phyloP scores from a whole-genome alignment of 2,797 vertebrate genomes.

The Tachyglossus aculeatus region DNA sequence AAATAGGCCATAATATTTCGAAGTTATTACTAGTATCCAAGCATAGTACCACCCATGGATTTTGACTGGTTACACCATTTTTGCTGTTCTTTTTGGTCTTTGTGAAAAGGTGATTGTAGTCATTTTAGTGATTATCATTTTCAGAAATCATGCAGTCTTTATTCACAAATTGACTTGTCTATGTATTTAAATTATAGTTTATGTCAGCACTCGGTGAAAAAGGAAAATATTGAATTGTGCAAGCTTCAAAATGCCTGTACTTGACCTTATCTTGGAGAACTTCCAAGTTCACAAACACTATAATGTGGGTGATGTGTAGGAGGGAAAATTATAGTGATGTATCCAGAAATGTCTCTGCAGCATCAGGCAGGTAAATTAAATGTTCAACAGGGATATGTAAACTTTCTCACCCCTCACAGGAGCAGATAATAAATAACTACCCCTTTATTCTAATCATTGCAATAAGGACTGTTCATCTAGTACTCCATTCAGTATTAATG shows the following conservation, averaged over 20 bases:
- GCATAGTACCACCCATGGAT: not conserved
- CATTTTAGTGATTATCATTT: constrained; percentile 13
- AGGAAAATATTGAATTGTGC: not conserved
- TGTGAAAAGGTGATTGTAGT: not conserved
- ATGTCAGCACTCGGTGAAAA: not conserved
- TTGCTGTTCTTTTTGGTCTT: not conserved
- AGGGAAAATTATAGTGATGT: not conserved
- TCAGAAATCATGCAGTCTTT: constrained; percentile 8
- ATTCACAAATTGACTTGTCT: not conserved
- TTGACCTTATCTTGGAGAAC: not conserved
- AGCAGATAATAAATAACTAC: not conserved
- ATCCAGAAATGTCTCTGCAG: not conserved
- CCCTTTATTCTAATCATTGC: too few species aligned
- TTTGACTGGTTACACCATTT: not conserved
- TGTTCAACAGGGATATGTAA: not conserved
- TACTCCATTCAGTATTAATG: too few species aligned
- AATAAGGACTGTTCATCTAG: too few species aligned
- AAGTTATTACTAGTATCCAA: not conserved
- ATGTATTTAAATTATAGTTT: constrained; percentile 18
- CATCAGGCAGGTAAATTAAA: not conserved
- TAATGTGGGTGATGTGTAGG: not conserved
- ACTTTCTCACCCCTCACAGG: not conserved
- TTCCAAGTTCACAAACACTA: not conserved
- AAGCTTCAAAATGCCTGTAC: not conserved
- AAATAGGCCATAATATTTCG: not conserved